Evolutionary conservation across 1,140 invertebrate genomes (phyloP).

Genomic region (Dermatophagoides farinae): DNA sequence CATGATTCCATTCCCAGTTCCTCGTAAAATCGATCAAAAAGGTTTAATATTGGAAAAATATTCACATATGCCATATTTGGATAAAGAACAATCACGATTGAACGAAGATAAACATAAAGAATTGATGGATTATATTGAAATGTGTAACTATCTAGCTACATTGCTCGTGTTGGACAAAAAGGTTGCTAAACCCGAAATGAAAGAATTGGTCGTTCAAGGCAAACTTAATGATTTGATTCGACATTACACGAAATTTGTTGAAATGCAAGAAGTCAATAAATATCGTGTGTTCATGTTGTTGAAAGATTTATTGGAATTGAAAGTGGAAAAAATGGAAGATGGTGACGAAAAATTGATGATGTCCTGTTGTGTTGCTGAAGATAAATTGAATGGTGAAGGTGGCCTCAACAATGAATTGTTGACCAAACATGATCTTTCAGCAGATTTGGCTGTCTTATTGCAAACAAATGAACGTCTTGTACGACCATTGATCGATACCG

Average conservation of each 20-base stretch:
- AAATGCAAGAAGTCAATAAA: neutral
- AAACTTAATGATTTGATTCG: neutral
- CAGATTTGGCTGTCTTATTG: neutral
- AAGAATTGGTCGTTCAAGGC: neutral
- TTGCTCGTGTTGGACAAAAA: neutral
- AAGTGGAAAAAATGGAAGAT: neutral
- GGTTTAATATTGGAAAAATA: neutral
- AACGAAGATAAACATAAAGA: neutral
- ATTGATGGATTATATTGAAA: neutral
- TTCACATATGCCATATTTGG: neutral
- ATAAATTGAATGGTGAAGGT: neutral
- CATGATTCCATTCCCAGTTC: neutral
- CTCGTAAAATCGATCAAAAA: neutral
- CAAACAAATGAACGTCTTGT: constrained; percentile 7
- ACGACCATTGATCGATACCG: constrained; percentile 15
- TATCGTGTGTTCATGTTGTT: neutral
- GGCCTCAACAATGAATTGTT: neutral
- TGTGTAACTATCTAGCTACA: neutral
- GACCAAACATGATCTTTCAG: neutral
- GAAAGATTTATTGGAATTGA: neutral
- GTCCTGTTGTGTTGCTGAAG: neutral
- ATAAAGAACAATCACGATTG: neutral
- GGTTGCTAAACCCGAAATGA: neutral
- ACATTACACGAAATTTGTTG: neutral
- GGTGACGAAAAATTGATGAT: neutral